Evolutionary conservation across 2,888 invertebrate genomes (phyloP), one percentile per base, ranked within the genome.

Genomic region (Ophraella communa): DNA sequence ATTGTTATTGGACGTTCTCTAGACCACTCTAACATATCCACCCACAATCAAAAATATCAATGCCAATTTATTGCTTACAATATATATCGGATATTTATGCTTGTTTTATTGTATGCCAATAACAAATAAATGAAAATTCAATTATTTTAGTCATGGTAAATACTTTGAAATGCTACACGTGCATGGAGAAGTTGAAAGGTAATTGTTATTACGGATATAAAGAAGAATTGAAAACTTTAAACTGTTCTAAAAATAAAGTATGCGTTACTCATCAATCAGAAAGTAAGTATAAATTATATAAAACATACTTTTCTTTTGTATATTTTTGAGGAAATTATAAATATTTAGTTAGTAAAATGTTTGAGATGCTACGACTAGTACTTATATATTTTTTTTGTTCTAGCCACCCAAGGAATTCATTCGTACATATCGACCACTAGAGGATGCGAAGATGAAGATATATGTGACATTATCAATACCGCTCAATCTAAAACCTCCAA

Each of bases 81-180:
- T n/a, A n/a, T n/a, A n/a, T n/a, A n/a, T n/a, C n/a, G n/a, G n/a
- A n/a, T n/a, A n/a, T n/a, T 27, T 27, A 27, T 8, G 8, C 10
- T 27, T 30, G 11, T 11, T 10, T 30, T 11, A 30, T 30, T n/a
- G n/a, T n/a, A n/a, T n/a, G n/a, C n/a, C n/a, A n/a, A n/a, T n/a
- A n/a, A 39, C 4, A 4, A 17, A 7, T 5, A 14, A 39, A 17
- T 7, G 4, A 39, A 14, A 35, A 35, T 7, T n/a, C 7, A 5
- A 7, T 39, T 39, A 2, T 39, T 39, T 17, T 2, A 39, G 39
- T 7, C 2, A 7, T 39, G 4, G 39, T 39, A 4, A 7, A 39
- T 7, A 14, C 49, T 27, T 51, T 67, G 35, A 42, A 56, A 33
- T 67, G 67, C 30, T 67, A 67, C 14, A 64, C 60, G 51, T 67